Conservation (phyloP, 2,113 vertebrate species). For the Boleophthalmus pectinirostris region DNA sequence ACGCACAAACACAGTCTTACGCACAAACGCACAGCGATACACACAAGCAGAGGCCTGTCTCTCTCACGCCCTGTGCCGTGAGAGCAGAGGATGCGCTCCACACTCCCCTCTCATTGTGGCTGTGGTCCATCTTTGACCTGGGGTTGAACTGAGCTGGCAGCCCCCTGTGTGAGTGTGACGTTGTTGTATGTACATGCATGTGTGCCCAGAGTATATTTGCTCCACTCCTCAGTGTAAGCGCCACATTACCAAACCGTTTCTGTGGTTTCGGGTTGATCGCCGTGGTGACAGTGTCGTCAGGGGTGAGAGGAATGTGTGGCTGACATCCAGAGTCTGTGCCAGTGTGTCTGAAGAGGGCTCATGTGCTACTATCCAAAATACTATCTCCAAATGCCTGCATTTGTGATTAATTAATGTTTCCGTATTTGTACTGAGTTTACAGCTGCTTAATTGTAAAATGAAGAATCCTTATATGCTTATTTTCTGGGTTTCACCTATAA, state of each 20-base stretch:
- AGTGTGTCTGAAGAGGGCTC: constrained; percentile 35
- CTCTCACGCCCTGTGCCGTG: constrained; percentile 33
- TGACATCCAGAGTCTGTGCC: constrained; percentile 62
- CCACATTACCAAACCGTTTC: constrained; percentile 69
- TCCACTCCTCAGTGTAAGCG: constrained; percentile 56
- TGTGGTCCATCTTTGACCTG: constrained; percentile 46
- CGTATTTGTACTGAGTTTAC: too few species aligned
- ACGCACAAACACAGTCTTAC: not conserved
- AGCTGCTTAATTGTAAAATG: too few species aligned
- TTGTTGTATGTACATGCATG: constrained; percentile 34
- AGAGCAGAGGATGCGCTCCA: constrained; percentile 39
- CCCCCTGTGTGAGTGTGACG: constrained; percentile 24
- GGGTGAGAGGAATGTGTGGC: constrained; percentile 71
- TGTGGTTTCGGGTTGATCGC: constrained; percentile 74
- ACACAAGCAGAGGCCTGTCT: constrained; percentile 49
- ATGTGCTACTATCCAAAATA: constrained; percentile 26
- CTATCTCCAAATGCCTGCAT: constrained; percentile 11
- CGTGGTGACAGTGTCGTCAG: constrained; percentile 72
- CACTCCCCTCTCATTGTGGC: constrained; percentile 34
- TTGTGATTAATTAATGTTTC: not conserved
- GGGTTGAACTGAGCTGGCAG: constrained; percentile 60
- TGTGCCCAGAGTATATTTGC: constrained; percentile 69
- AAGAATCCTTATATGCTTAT: not conserved
- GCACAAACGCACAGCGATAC: constrained; percentile 13
- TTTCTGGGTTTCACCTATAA: too few species aligned